Evolutionary conservation across 1,140 invertebrate species (phyloP), one percentile per base, ranked within the genome.

Genomic region (Frieseomelitta varia): DNA sequence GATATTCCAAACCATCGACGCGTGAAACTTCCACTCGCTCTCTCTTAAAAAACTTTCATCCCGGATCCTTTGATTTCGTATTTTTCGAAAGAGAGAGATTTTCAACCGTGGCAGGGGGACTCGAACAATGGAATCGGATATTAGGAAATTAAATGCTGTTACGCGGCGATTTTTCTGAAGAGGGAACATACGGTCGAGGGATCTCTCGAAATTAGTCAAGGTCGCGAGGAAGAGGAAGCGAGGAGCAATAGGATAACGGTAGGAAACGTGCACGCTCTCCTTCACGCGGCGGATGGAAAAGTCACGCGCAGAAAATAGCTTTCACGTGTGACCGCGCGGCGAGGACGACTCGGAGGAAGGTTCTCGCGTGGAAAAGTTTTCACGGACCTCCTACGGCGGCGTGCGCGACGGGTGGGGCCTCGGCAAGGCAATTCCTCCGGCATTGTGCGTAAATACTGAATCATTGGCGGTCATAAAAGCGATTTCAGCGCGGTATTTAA

Each of bases 401-500:
- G 15, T 24, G 10, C 63, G 80, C 88, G 79, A 83, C 90, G 90
- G 91, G 87, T 88, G 91, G 90, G 86, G 79, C 79, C 82, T 81
- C 86, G 87, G 88, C 89, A 93, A 92, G 84, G 91, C 93, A 93
- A 93, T 93, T 91, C 90, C 91, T 86, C 53, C 55, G 86, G 86
- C 81, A 94, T 94, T 94, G 92, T 94, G 81, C 85, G 90, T 93
- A 91, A 93, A 91, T 93, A 94, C 92, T 91, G 90, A 92, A 93
- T 94, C 93, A 93, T 92, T 87, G 89, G 73, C 87, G 53, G 80
- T n/a, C 58, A 87, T 81, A 72, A 85, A 83, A 79, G 79, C 79
- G 51, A 85, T 68, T 85, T 81, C 67, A 87, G 51, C 85, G 67
- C 80, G 90, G 90, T 89, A 89, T 93, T 93, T 92, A 94, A 94